Evolutionary conservation across 2,113 vertebrate genomes (phyloP), one percentile per base, ranked within the genome.

Genomic region (Sebastes fasciatus): DNA sequence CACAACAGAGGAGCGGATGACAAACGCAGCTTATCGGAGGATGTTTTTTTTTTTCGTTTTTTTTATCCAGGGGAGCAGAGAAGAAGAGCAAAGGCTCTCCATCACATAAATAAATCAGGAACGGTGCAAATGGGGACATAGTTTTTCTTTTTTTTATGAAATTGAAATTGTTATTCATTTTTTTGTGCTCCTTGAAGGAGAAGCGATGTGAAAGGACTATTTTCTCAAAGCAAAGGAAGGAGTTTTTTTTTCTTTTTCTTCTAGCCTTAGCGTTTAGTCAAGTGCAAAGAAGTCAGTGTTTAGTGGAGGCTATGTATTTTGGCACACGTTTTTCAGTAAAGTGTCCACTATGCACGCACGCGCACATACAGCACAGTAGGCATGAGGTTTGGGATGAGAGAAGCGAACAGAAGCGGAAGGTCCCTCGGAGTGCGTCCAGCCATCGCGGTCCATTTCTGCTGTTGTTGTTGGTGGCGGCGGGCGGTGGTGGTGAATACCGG

Each of bases 221-320:
- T 90, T 88, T 87, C 63, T 87, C 58, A 86, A 89, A 92, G 89
- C 85, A 79, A 83, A 9, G 40, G 62, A 10, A 55, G 26, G 13
- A 42, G 52, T 70, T 55, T 62, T 54, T 26, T 21, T 60, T 63
- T 76, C 26, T 65, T 5, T 75, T 87, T 90, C 62, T 84, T 90
- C 85, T 90, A 92, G 93, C 92, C 91, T 92, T 92, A 90, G 89
- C 77, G n/a, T 80, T 92, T 80, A 85, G 85, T 83, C 89, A 76
- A 91, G 92, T 94, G 93, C 89, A 93, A 92, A 93, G 87, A 83
- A 87, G 88, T 91, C 74, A 74, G 78, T 88, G 84, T 90, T 66
- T 67, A 60, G 83, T 82, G 88, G 88, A 90, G 87, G 79, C 68
- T 90, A 84, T 86, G 76, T 83, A 82, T 82, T 94, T 92, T 94